Evolutionary conservation across 2,888 invertebrate genomes (phyloP), one percentile per base, ranked within the genome.

Genomic region (Quadroppia sp.): DNA sequence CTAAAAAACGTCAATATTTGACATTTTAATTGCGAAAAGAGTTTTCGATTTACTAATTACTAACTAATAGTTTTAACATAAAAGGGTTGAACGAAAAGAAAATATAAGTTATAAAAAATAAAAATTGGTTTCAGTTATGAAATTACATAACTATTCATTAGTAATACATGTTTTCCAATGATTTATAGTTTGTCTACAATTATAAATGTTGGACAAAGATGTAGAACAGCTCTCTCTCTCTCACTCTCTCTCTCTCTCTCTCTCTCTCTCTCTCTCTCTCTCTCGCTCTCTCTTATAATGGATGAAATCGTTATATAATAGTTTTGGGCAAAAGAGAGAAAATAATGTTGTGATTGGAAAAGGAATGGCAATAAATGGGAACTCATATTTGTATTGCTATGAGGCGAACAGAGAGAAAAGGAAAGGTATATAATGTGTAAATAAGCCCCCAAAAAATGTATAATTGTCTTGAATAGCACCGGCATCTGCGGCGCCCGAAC

Each of bases 401-500:
- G n/a, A n/a, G 50, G 50, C 50, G 36, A 36, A 36, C 50, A n/a
- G 50, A 50, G 50, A 50, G 17, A 20, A n/a, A 50, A 20, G 20
- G n/a, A 50, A 50, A 20, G 6, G 50, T 50, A 50, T 30, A 56
- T 56, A 56, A 56, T 56, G 56, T 56, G 56, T 56, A 56, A 56
- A 56, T 56, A 56, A 25, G 56, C 9, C n/a, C 53, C 23, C 25
- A 56, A 56, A 56, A 56, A 56, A 25, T 30, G 36, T 64, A 64
- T 64, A 64, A 64, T 64, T 64, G 64, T 64, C 64, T 64, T 4
- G 36, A 64, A 64, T 64, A n/a, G n/a, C n/a, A n/a, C n/a, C n/a
- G 36, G 64, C 64, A 64, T 64, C n/a, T 36, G 64, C 64, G 64
- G 64, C 64, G 64, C 64, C 64, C 64, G 32, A 64, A 36, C 64